Percentiles rank a stretch among this genome's conserved stretches.
These are phyloP conservation scores for Eupsittula cactorum DNA, from an alignment of 2,113 vertebrate genomes.

Conservation along the genomic window DNA sequence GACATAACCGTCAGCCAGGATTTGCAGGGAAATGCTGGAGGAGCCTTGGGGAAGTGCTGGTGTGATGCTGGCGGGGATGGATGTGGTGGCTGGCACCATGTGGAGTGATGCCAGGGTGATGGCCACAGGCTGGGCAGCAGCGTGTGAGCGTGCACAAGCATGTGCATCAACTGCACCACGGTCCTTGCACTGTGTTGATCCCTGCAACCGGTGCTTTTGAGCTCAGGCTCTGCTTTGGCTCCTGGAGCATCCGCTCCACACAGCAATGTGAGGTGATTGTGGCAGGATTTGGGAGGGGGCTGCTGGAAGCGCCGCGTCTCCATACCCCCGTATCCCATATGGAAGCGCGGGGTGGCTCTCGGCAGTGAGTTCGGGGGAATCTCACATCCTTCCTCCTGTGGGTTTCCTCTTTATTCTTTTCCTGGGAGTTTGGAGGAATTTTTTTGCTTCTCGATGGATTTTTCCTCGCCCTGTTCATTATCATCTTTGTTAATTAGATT, in stretches of 20 bases:
- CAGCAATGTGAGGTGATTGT: not conserved
- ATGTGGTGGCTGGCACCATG: not conserved
- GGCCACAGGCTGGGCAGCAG: not conserved
- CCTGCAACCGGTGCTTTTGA: not conserved
- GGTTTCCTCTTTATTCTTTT: not conserved
- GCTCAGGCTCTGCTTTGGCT: not conserved
- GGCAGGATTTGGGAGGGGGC: not conserved
- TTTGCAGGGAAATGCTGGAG: not conserved
- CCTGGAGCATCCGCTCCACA: fast-evolving
- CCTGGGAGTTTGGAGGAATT: not conserved
- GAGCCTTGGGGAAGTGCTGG: not conserved
- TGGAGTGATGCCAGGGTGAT: not conserved
- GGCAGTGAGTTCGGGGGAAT: not conserved
- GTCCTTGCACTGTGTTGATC: not conserved
- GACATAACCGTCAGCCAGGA: fast-evolving
- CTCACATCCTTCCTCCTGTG: not conserved
- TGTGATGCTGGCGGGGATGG: not conserved
- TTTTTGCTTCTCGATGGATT: not conserved
- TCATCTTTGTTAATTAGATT: constrained; percentile 60
- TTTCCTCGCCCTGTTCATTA: not conserved
- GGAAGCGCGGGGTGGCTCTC: fast-evolving
- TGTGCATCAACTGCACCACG: fast-evolving
- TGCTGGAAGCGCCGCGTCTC: not conserved
- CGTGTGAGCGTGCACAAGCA: not conserved
- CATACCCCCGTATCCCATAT: not conserved